Base-by-base conservation (phyloP, 2,888 invertebrate genomes). In the Psococerastis gibbosa region DNA sequence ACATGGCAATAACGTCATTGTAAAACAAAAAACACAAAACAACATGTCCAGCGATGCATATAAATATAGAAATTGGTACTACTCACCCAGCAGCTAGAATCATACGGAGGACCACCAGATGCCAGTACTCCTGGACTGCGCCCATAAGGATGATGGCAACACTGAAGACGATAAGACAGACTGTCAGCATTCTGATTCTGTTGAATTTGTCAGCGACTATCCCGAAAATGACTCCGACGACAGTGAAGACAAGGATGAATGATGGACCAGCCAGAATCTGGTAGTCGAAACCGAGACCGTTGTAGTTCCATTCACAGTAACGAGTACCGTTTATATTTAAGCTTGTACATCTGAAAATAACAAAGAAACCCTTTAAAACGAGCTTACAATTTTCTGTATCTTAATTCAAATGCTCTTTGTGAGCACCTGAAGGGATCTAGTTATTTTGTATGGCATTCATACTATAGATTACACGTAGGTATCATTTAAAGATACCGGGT, bases 281-380 rank as follows among this genome's bases (percentile, higher is more conserved):
- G 63, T 92, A 92, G 57, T 88, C 85, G 47, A 88, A 68, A 9
- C 91, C 92, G 44, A 89, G 69, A 0, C 92, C 92, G 57, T 85
- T 89, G 69, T 88, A 88, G 57, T 79, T 81, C 89, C 89, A 92
- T 56, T 84, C 82, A 63, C 92, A 92, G 59, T 82, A 83, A 4
- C 64, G 56, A 0, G 75, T 75, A 0, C 79, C 84, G 54, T 84
- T 83, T 41, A 78, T 52, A 44, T 69, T 68, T 35, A 78, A 64
- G 0, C 70, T 64, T 48, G 63, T 60, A 57, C 81, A 83, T 53
- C 80, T 81, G 62, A 32, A 49, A 47, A 23, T 38, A 43, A 27
- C 46, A 35, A 27, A 17, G n/a, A n/a, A n/a, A n/a, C n/a, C n/a
- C n/a, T n/a, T n/a, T n/a, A n/a, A n/a, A n/a, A n/a, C n/a, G n/a